phyloP scores from a whole-genome alignment of 1,140 invertebrate species.

The Camponotus vicinus region DNA sequence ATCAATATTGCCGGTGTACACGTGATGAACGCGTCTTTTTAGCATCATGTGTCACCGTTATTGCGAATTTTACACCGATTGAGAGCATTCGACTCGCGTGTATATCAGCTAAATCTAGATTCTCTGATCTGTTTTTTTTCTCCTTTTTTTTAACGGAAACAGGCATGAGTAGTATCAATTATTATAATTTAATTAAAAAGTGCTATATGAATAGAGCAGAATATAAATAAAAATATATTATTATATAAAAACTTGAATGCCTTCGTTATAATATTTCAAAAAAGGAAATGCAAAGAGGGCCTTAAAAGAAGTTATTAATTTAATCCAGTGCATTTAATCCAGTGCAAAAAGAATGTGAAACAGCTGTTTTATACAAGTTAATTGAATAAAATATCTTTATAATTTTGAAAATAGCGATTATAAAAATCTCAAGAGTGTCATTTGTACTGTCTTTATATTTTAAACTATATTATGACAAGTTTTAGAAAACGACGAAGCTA shows the following conservation, averaged over 20 bases:
- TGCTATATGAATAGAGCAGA: background rate
- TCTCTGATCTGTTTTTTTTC: no score
- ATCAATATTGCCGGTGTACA: slow-evolving; percentile 37
- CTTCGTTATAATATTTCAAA: no score
- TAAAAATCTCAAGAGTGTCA: background rate
- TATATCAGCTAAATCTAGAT: background rate
- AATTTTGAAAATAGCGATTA: no score
- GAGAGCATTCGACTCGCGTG: background rate
- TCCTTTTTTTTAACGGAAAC: background rate
- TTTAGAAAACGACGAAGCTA: background rate
- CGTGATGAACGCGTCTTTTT: slow-evolving; percentile 1
- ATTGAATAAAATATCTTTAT: no score
- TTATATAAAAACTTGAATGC: no score
- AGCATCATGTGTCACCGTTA: background rate
- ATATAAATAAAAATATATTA: background rate
- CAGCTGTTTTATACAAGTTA: no score
- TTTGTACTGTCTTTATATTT: background rate
- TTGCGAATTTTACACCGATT: slow-evolving; percentile 11
- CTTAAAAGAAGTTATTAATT: background rate
- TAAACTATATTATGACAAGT: no score
- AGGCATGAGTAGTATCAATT: background rate
- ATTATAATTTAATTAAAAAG: background rate
- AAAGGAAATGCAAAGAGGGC: background rate
- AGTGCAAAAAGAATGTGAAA: no score
- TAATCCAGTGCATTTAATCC: no score